Conservation (phyloP, 2,797 vertebrate genomes). For the Mareca strepera region DNA sequence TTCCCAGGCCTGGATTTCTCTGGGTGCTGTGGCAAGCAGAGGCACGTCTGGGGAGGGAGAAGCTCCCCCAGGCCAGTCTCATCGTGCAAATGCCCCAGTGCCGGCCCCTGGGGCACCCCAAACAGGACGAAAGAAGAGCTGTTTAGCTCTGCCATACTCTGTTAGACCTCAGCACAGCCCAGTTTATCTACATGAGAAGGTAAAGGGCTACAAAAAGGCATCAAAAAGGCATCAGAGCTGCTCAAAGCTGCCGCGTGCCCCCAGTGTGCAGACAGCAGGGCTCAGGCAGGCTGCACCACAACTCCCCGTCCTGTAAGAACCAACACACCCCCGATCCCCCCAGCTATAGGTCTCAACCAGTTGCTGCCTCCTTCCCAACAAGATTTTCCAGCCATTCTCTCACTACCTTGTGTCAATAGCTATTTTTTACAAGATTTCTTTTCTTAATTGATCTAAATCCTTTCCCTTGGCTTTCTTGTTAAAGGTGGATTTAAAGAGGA, state of each 20-base stretch:
- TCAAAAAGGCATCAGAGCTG: too few species aligned
- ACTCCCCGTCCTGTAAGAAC: background rate
- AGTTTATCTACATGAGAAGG: background rate
- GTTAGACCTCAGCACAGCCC: background rate
- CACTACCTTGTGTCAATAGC: conserved; percentile 69
- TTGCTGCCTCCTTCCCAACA: background rate
- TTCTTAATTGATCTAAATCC: conserved; percentile 83
- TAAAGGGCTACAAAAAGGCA: background rate
- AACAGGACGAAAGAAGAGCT: background rate
- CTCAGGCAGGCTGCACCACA: background rate
- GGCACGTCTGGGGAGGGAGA: background rate
- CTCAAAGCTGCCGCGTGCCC: background rate
- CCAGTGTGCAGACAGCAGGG: rapidly evolving
- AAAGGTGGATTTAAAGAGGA: conserved; percentile 81
- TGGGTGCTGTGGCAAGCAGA: background rate
- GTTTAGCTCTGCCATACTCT: background rate
- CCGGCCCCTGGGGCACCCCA: background rate
- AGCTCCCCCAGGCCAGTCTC: background rate
- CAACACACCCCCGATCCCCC: background rate
- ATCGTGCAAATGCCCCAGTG: background rate
- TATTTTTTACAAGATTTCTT: conserved; percentile 73
- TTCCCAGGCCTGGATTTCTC: background rate
- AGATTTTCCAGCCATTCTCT: conserved; percentile 46
- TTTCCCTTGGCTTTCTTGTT: conserved; percentile 82
- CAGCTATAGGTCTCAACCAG: background rate